Conservation (phyloP, 2,113 vertebrate genomes). For the Enhydra lutris region DNA sequence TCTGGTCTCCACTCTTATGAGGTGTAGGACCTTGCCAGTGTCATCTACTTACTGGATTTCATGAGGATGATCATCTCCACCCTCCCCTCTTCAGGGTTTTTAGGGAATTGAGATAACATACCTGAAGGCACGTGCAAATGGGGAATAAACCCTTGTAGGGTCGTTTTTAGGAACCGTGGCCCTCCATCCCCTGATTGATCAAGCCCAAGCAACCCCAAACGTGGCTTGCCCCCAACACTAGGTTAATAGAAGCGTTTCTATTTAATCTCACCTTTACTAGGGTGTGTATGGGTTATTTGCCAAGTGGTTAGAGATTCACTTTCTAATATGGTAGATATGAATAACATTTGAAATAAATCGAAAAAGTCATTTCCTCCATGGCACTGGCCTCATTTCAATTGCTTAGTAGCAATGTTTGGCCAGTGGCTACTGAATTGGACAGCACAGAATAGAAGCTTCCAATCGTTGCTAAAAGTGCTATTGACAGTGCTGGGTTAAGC, state of each 20-base stretch:
- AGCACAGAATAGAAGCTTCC: constrained; percentile 23
- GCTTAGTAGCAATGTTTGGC: neutral
- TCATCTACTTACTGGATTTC: neutral
- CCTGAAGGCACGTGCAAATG: neutral
- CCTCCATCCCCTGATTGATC: neutral
- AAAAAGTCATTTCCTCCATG: neutral
- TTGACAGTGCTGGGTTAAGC: neutral
- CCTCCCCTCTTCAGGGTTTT: neutral
- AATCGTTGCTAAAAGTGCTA: neutral
- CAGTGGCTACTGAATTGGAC: neutral
- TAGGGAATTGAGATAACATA: neutral
- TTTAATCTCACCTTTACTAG: neutral
- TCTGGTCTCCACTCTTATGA: neutral
- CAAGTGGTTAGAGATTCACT: neutral
- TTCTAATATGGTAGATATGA: neutral
- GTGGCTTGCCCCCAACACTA: neutral
- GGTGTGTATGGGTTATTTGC: neutral
- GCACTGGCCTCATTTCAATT: neutral
- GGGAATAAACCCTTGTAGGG: neutral
- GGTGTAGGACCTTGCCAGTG: neutral
- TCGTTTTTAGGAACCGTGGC: neutral
- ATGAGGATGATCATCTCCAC: neutral
- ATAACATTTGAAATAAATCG: neutral
- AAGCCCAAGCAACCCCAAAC: neutral
- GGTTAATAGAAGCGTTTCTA: neutral